Evolutionary conservation across 2,113 vertebrate genomes (phyloP).

Genomic region (Eudorcas thomsonii): DNA sequence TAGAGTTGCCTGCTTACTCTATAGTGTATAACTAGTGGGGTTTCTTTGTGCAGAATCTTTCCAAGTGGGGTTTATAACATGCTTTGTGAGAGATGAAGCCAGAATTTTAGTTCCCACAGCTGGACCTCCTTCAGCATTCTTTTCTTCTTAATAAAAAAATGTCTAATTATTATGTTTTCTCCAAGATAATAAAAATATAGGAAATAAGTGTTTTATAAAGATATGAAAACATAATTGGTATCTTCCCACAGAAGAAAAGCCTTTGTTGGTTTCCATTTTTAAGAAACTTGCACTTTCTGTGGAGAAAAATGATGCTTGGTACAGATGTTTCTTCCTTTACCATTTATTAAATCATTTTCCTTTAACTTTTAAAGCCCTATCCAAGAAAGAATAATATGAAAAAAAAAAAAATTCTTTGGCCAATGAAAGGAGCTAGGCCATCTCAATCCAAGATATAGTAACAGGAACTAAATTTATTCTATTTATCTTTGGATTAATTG

Average conservation of each 20-base stretch:
- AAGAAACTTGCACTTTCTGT: not conserved
- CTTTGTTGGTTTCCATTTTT: not conserved
- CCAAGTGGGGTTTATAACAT: not conserved
- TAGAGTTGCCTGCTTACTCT: not conserved
- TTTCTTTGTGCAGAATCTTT: constrained; percentile 28
- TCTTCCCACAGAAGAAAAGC: not conserved
- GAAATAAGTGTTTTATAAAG: not conserved
- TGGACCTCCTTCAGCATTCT: not conserved
- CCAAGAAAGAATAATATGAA: not conserved
- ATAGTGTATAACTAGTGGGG: not conserved
- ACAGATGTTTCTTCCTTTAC: not conserved
- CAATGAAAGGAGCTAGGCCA: not conserved
- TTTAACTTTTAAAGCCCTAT: constrained; percentile 18
- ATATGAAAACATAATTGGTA: not conserved
- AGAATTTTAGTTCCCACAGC: not conserved
- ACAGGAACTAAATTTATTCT: not conserved
- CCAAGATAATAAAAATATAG: not conserved
- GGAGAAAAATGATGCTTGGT: not conserved
- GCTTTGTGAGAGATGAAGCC: not conserved
- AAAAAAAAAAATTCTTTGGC: not conserved
- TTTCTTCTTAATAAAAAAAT: constrained; percentile 10
- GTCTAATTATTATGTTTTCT: not conserved
- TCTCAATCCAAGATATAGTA: not conserved
- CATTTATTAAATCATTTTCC: not conserved
- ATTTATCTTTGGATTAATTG: not conserved